Base-by-base conservation (phyloP, 2,797 vertebrate species). In the Atherinosoma microstoma region DNA sequence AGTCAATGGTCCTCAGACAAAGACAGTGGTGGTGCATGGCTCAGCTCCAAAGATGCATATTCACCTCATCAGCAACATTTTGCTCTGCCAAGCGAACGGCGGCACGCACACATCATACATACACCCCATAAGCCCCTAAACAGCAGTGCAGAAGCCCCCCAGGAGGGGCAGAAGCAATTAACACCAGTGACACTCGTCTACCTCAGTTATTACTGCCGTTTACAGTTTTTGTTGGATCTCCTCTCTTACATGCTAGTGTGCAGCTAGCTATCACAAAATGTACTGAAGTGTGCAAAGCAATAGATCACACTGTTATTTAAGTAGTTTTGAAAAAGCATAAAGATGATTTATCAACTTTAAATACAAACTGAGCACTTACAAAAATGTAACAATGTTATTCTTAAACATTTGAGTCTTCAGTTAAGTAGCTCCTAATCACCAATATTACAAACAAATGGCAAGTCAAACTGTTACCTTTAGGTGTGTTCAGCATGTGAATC, bases 31-130 rank as follows among this genome's bases (percentile, higher is more conserved):
- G 83, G 75, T 85, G 90, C 83, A 82, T 67, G 70, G 84, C 81
- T 87, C 85, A 82, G 86, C 85, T 76, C 78, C 79, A 80, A 66
- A 84, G 56, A 73, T 22, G 75, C 75, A 60, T 64, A 90, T 84
- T 91, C 58, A 80, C 78, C 47, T 75, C 78, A 86, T 90, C 90
- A 91, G 90, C 90, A 83, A 83, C 64, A 89, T 82, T 84, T 68
- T 63, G 58, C 54, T 58, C 63, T 32, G 29, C 54, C 68, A 68
- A 35, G 57, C 77, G 47, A 58, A 54, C 60, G 64, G 58, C 13
- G n/a, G 27, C 2, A 20, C 20, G 18, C 68, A 45, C 35, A 59
- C 58, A 11, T 57, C 34, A 56, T 24, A 27, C 47, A 53, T 3
- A 5, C 53, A 63, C 30, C 11, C 9, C 11, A 54, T 6, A 51